Base-by-base conservation (phyloP, 2,113 vertebrate species). In the Oreochromis tanganicae region DNA sequence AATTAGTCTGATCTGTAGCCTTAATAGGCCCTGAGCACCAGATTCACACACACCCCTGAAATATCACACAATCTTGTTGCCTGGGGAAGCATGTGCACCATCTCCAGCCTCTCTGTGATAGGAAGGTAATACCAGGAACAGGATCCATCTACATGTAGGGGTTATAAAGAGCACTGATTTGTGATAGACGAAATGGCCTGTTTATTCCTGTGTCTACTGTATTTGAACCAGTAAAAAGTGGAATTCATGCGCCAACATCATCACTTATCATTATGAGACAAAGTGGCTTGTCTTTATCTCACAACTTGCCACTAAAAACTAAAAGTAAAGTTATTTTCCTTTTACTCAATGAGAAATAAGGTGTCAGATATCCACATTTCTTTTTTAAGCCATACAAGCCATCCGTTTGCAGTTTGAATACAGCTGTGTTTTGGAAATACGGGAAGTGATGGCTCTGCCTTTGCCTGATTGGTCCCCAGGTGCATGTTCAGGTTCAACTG, bases 401-500 rank as follows among this genome's bases (percentile, higher is more conserved):
- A 27, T 82, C 43, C 27, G 7, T 80, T 82, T 41, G 56, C 34
- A 75, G 46, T 87, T 85, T 81, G 32, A 90, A 87, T 82, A 63
- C 61, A 85, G 87, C 73, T 63, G 85, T 91, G 91, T 91, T 96
- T 91, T 91, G 83, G 63, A 92, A 91, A 91, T 56, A 84, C 43
- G 75, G 87, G 78, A 91, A 89, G 90, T 54, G 46, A 46, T 6
- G 46, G n/a, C 17, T 6, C 17, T 81, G 63, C 36, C 38, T 73
- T 56, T 41, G 50, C 63, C 21, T 87, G 89, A 89, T 89, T 94
- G 90, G 87, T 88, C 36, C 48, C 21, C 61, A 68, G 81, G 83
- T 89, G 80, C 83, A 83, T 19, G 36, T 83, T 92, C 94, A 89
- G 86, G 93, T 95, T 87, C 41, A 88, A 95, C 95, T 86, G 94